Evolutionary conservation across 1,140 invertebrate species (phyloP), one percentile per base, ranked within the genome.

Genomic region (Tetramorium parvispinum): DNA sequence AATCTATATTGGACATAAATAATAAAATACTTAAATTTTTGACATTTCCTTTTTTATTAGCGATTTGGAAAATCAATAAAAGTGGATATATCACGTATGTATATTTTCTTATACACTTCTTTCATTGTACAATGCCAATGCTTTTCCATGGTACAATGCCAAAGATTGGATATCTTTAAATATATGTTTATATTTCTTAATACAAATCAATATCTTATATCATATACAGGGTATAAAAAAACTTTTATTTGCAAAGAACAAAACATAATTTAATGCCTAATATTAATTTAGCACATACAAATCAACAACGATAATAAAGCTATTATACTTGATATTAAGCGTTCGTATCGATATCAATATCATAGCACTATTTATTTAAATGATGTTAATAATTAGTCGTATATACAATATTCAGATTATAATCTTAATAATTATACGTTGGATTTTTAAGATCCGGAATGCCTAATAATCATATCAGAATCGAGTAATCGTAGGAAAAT

Each of bases 391-490:
- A 86, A 91, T 93, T 93, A 94, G 85, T 91, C 91, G 86, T 95
- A 94, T 94, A 94, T 94, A 94, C 93, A 95, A 92, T 93, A 92
- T 92, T 93, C 88, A 86, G 91, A 87, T 92, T 91, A 91, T 91
- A 93, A 88, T 89, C 82, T 90, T 92, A 91, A 92, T 91, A 71
- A 92, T 92, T 93, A 87, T 90, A 85, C 91, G 88, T 89, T 94
- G 92, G 91, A 94, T 85, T 93, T 93, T 92, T 92, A 85, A 86
- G 87, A 92, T 93, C 87, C 93, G 94, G 93, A 94, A 95, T 95
- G 92, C 92, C 93, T 94, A 94, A 93, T 92, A 94, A 91, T 93
- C 88, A 92, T 93, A 89, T 89, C 86, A 87, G 87, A 92, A 86
- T 91, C 32, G 55, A 85, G 82, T 85, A 85, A 90, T 93, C 88